Evolutionary conservation across 1,140 invertebrate species (phyloP), one percentile per base, ranked within the genome.

Genomic region (Drosophila ananassae): DNA sequence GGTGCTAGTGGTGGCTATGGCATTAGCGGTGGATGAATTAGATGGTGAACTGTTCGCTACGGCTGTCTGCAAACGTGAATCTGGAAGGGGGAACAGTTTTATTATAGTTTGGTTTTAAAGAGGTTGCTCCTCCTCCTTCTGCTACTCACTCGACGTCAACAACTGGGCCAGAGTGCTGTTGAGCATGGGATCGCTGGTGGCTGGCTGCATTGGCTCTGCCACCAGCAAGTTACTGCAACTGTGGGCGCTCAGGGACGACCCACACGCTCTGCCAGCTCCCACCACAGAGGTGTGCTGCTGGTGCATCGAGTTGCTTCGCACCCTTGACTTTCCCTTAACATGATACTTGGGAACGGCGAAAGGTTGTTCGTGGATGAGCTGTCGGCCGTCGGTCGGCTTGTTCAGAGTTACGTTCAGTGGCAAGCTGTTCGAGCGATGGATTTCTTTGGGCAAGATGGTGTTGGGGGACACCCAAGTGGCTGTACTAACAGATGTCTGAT

Each of bases 361-460:
- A 37, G 82, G 72, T 30, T 83, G 63, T 0, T 79, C 76, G 13
- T 50, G 74, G 21, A 71, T 13, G 17, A 60, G 51, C 25, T 76
- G 83, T 21, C 80, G 60, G 30, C 64, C 75, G 25, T 80, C 73
- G 17, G 80, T 66, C 1, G 91, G 59, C 54, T 92, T 91, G 50
- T 81, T 79, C 0, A 92, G 53, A 12, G 91, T 77, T 1, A 93
- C 92, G 62, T 93, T 94, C n/a, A 94, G 79, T 3, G 94, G 94
- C 68, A 94, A 67, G 79, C 93, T 94, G 76, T 94, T 94, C 48
- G 94, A 94, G 12, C 94, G 92, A 85, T 92, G 94, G 81, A 93
- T 94, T 71, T 94, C 94, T 46, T 92, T 91, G 28, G 85, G 87
- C 64, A 91, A 76, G 47, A 76, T 57, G 54, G 69, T 87, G 56